phyloP scores from a whole-genome alignment of 2,888 invertebrate species.

The Nephrotoma flavescens region DNA sequence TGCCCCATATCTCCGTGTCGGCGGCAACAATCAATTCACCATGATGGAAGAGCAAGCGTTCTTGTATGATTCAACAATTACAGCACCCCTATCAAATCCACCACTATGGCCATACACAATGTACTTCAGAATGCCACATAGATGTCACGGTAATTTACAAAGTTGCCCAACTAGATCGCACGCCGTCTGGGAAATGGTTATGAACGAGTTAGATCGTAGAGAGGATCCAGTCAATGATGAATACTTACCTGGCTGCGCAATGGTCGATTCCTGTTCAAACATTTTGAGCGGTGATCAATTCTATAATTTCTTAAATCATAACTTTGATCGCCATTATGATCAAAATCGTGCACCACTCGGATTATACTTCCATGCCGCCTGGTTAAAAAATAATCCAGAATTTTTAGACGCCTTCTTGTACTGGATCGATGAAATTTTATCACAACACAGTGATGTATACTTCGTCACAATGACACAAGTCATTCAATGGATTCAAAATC shows the following conservation, averaged over 20 bases:
- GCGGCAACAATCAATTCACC: constrained; percentile 91
- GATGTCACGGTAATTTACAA: constrained; percentile 84
- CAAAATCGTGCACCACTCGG: constrained; percentile 81
- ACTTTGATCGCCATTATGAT: constrained; percentile 83
- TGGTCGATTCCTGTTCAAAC: constrained; percentile 91
- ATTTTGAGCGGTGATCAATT: constrained; percentile 85
- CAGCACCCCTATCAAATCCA: constrained; percentile 77
- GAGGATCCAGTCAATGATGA: constrained; percentile 84
- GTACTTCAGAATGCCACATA: constrained; percentile 93
- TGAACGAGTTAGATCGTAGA: constrained; percentile 84
- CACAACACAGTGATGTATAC: constrained; percentile 79
- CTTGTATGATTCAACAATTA: constrained; percentile 90
- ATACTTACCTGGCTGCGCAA: constrained; percentile 78
- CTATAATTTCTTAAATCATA: constrained; percentile 86
- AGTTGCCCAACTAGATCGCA: constrained; percentile 84
- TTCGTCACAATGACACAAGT: constrained; percentile 95
- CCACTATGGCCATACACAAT: constrained; percentile 97
- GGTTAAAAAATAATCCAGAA: constrained; percentile 86
- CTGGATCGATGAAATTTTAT: constrained; percentile 81
- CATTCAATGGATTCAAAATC: constrained; percentile 91
- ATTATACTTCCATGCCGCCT: constrained; percentile 86
- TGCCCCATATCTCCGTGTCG: constrained; percentile 79
- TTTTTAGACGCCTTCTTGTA: constrained; percentile 82
- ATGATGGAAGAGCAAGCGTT: constrained; percentile 97
- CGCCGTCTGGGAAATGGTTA: constrained; percentile 93